Conservation (phyloP, 2,113 vertebrate species). For the Chaetops frenatus region DNA sequence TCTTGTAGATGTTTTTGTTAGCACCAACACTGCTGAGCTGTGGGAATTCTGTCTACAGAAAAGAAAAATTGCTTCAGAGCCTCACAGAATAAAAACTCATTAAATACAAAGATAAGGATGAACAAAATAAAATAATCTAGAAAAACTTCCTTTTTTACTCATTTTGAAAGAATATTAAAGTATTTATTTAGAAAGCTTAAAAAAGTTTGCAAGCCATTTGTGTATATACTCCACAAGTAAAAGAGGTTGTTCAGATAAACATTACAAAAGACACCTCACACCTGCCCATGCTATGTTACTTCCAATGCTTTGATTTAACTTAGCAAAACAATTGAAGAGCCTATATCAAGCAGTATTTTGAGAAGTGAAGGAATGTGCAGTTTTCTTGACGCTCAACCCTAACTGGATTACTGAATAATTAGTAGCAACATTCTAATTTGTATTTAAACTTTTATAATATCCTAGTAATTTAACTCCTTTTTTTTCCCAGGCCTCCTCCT, state of each 20-base stretch:
- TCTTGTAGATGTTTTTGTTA: background rate
- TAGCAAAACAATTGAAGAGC: background rate
- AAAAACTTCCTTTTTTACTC: background rate
- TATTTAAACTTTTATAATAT: background rate
- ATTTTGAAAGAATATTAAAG: background rate
- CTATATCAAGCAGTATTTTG: background rate
- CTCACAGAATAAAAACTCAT: background rate
- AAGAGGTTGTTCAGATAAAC: background rate
- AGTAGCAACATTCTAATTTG: background rate
- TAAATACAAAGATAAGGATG: background rate
- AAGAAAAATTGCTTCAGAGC: background rate
- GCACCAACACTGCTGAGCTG: background rate
- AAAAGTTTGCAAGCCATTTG: background rate
- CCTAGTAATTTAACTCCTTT: background rate
- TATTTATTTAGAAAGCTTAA: background rate
- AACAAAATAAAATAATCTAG: background rate
- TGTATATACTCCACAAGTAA: background rate
- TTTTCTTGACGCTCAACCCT: background rate
- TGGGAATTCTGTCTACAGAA: background rate
- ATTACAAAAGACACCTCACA: background rate
- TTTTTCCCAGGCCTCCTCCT: background rate
- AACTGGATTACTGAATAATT: background rate
- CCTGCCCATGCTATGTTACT: background rate
- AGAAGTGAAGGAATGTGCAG: background rate
- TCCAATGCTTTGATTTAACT: background rate